Conservation (phyloP, 2,888 invertebrate species). For the Chloromyia formosa region DNA sequence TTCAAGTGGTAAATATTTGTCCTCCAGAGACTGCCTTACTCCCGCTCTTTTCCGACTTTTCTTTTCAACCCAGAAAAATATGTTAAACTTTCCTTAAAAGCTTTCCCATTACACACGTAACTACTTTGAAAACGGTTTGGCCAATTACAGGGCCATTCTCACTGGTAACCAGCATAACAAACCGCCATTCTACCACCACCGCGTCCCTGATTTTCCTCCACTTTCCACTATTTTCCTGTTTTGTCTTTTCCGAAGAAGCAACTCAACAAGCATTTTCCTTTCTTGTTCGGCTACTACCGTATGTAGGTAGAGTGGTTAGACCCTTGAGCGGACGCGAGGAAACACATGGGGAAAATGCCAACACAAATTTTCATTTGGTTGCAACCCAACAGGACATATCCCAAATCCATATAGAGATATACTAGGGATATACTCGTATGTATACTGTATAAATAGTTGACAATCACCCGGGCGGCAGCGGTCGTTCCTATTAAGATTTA, state of each 20-base stretch:
- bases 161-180: neutral
- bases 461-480: too few relatives aligned
- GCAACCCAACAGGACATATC: too few relatives aligned
- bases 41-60: too few relatives aligned
- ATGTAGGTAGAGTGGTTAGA: neutral
- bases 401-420: too few relatives aligned
- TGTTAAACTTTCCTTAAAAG: neutral
- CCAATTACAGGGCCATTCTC: neutral
- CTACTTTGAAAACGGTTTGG: neutral
- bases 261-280: neutral
- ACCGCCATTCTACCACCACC: neutral
- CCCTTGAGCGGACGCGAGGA: too few relatives aligned
- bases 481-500: neutral
- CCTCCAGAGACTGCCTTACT: too few relatives aligned
- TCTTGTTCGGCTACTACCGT: neutral
- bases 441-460: neutral
- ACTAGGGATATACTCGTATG: too few relatives aligned
- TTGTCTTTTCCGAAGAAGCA: neutral
- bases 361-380: neutral
- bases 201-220: neutral
- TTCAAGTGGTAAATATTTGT: too few relatives aligned
- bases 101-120: neutral
- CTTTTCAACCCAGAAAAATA: neutral
- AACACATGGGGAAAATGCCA: neutral
- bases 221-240: neutral